phyloP scores from a whole-genome alignment of 2,113 vertebrate species.

The Diglossa brunneiventris region DNA sequence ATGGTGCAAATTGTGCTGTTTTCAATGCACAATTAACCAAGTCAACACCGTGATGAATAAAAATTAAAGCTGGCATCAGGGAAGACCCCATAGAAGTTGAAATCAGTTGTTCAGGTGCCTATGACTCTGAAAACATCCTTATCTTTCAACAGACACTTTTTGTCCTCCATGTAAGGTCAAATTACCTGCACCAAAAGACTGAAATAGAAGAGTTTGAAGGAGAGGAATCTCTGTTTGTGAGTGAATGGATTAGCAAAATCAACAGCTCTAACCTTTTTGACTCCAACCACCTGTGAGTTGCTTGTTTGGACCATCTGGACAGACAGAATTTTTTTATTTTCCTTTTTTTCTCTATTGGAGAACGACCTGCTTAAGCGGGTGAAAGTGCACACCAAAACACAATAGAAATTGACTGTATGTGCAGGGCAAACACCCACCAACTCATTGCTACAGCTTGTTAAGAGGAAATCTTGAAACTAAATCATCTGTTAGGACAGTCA shows the following conservation, averaged over 20 bases:
- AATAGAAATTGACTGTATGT: neutral
- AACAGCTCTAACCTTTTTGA: neutral
- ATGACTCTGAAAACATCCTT: neutral
- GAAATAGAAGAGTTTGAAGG: neutral
- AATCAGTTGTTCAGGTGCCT: neutral
- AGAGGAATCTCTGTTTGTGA: neutral
- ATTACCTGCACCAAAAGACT: neutral
- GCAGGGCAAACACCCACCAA: neutral
- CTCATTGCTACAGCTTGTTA: neutral
- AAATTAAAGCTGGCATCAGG: slow-evolving; percentile 36
- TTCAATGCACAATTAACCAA: slow-evolving; percentile 60
- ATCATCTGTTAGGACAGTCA: neutral
- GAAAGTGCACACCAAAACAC: neutral
- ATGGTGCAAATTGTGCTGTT: slow-evolving; percentile 20
- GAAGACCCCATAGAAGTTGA: neutral
- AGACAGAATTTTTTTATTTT: neutral
- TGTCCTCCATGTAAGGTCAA: neutral
- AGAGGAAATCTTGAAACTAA: neutral
- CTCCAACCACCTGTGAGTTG: neutral
- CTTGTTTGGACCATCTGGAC: slow-evolving; percentile 25
- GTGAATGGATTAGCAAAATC: neutral
- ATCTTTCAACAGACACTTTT: neutral
- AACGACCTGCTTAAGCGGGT: neutral
- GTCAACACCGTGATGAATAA: slow-evolving; percentile 61
- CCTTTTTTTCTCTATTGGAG: neutral